Base-by-base conservation (phyloP, 2,113 vertebrate species). In the Xiphophorus couchianus region DNA sequence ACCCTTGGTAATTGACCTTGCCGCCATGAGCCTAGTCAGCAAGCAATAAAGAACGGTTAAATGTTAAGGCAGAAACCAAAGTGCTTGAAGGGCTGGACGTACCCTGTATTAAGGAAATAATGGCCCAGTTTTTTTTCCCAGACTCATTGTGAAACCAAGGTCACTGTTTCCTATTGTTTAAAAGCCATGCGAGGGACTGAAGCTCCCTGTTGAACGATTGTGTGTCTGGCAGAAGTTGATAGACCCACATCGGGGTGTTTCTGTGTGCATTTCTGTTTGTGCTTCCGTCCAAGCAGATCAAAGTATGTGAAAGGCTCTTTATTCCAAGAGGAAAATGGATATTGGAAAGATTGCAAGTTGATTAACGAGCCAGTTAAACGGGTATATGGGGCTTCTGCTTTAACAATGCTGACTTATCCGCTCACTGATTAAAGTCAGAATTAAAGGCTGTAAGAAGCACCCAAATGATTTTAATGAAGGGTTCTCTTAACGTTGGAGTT, bases 81-180 rank as follows among this genome's bases (percentile, higher is more conserved):
- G 90, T 87, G 92, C 92, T 94, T 93, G 91, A 90, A 94, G 91
- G 90, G 92, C 88, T 87, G 65, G 86, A 88, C 82, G 87, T 88
- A 85, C 89, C 84, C 81, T 80, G 88, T 88, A 93, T 92, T 93
- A 93, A 89, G 68, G 73, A 81, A 87, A 89, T 96, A 95, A 96
- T 94, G 89, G 86, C 83, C 88, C 83, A 60, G 90, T 33, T 33
- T 33, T 33, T 94, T 92, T 94, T 95, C 94, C 94, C 94, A 94
- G 93, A 93, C 94, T 22, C 25, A 63, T 87, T 93, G 94, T 92
- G 90, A 93, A 90, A 95, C 83, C 92, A 95, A 95, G 94, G 94
- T 95, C 91, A 90, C 84, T 80, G 86, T 93, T 93, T 78, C 73
- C 78, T 82, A 78, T 88, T 86, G 67, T 95, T 95, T 94, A 93